Evolutionary conservation across 2,888 invertebrate species (phyloP), one percentile per base, ranked within the genome.

Genomic region (Micoletzkya japonica): DNA sequence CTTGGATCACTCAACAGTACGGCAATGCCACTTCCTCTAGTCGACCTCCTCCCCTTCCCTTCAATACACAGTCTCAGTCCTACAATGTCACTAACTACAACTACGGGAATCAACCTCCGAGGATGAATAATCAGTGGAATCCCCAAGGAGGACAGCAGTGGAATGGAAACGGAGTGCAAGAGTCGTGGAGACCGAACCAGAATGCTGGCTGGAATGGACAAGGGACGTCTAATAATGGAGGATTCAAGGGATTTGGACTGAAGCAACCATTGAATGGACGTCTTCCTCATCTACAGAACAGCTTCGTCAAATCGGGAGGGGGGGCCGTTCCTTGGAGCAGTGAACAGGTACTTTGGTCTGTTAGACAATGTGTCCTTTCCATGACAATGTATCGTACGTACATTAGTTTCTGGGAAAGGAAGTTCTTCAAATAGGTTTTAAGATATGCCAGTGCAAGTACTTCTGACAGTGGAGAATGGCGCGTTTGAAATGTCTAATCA

Each of bases 271-370:
- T 54, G 26, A 50, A 30, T 4, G 54, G 64, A 50, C 20, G 30
- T 3, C 64, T 66, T 36, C 64, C 64, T 28, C 52, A 54, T 44
- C 64, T 66, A 44, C 64, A 66, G 64, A 66, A 66, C 54, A 54
- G 24, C 20, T 66, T 66, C 20, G 64, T 66, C 26, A 66, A 66
- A 37, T 37, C 39, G 54, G 64, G 64, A 37, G 64, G 64, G 17
- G 64, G 64, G 28, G 54, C 64, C 2, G 2, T 63, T n/a, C 49
- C n/a, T n/a, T n/a, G 36, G 2, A n/a, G 2, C 24, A 50, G 63
- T n/a, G 50, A n/a, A 32, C 63, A 63, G 63, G 63, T 63, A 50
- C 44, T 28, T 39, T 1, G 20, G 44, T 14, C n/a, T n/a, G n/a
- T n/a, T n/a, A n/a, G n/a, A n/a, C n/a, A n/a, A n/a, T n/a, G n/a